phyloP scores from a whole-genome alignment of 2,888 invertebrate genomes.

The Luperina testacea region DNA sequence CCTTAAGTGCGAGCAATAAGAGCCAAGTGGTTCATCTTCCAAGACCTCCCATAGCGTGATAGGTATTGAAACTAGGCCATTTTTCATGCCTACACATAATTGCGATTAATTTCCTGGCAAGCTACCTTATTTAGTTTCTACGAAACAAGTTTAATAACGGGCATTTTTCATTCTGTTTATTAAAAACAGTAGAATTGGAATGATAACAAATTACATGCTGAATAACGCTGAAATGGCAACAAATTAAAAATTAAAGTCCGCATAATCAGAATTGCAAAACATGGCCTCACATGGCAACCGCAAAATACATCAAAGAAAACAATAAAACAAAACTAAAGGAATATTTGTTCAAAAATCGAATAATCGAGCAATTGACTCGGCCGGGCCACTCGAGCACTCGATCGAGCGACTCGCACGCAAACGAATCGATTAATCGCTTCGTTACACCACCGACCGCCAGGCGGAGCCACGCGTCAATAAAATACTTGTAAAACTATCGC shows the following conservation, averaged over 20 bases:
- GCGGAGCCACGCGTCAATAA: slow-evolving; percentile 89
- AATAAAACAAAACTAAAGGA: slow-evolving; percentile 74
- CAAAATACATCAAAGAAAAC: slow-evolving; percentile 60
- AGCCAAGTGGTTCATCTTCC: slow-evolving; percentile 56
- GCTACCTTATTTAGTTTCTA: slow-evolving; percentile 43
- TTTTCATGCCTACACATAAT: slow-evolving; percentile 63
- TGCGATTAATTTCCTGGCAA: slow-evolving; percentile 62
- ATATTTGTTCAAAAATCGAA: slow-evolving; percentile 79
- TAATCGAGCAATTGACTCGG: slow-evolving; percentile 79
- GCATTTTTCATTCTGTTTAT: slow-evolving; percentile 32
- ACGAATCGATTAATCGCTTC: slow-evolving; percentile 89
- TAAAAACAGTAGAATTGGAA: slow-evolving; percentile 19
- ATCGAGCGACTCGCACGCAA: slow-evolving; percentile 85
- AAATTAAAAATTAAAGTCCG: slow-evolving; percentile 52
- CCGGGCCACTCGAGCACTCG: slow-evolving; percentile 74
- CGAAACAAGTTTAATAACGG: slow-evolving; percentile 38
- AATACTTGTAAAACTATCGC: slow-evolving; percentile 90
- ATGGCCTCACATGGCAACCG: slow-evolving; percentile 51
- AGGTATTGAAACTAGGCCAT: slow-evolving; percentile 62
- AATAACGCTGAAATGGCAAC: slow-evolving; percentile 18
- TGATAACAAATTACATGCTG: slow-evolving; percentile 39
- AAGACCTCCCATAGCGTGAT: slow-evolving; percentile 78
- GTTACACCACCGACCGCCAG: slow-evolving; percentile 85
- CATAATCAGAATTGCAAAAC: slow-evolving; percentile 54
- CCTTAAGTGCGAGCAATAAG: slow-evolving; percentile 67